phyloP scores from a whole-genome alignment of 2,113 vertebrate species.

The Noctilio leporinus region DNA sequence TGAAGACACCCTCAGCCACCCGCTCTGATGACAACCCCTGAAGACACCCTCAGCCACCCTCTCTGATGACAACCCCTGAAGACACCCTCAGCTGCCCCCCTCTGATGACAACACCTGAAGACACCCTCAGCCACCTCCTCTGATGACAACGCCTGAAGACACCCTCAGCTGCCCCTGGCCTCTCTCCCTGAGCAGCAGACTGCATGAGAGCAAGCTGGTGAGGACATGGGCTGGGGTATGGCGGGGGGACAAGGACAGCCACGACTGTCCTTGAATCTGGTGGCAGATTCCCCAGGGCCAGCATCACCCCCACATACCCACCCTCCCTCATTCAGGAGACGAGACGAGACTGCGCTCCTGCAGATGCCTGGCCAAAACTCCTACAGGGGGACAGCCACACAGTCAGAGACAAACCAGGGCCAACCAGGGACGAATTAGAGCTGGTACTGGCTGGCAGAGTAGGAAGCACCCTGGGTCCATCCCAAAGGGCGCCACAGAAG shows the following conservation, averaged over 20 bases:
- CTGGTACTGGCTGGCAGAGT: fast-evolving
- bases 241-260: neutral
- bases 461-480: too few species aligned
- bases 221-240: neutral
- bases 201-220: neutral
- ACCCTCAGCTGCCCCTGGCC: neutral
- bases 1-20: too few species aligned
- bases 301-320: too few species aligned
- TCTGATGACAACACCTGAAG: fast-evolving
- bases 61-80: too few species aligned
- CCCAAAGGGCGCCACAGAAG: too few species aligned
- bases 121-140: fast-evolving
- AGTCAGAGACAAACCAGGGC: neutral
- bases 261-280: fast-evolving
- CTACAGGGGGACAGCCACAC: neutral
- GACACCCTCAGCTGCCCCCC: too few species aligned
- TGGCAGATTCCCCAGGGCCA: neutral
- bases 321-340: neutral
- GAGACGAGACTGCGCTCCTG: neutral
- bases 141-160: fast-evolving
- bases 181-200: too few species aligned
- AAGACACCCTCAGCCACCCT: too few species aligned
- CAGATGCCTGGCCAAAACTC: neutral
- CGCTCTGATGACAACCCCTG: too few species aligned
- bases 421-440: neutral